A percentile compares a stretch with the other conserved stretches of the same genome.
These are phyloP conservation scores for Chrysochloris asiatica DNA, from an alignment of 2,113 vertebrate genomes.

Conservation along the genomic window DNA sequence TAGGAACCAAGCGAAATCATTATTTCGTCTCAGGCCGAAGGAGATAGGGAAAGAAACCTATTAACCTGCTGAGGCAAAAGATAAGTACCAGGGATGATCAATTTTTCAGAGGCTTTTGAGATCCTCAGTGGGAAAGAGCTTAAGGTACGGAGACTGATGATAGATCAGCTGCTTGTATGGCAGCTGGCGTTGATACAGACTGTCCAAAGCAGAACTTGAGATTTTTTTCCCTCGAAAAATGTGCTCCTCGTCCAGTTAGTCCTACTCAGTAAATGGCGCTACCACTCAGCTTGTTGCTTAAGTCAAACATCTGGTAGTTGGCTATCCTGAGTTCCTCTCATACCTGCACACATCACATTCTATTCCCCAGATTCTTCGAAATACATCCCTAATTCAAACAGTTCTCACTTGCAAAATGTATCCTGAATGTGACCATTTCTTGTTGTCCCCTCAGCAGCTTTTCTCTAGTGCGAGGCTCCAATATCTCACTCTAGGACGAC, in stretches of 20 bases:
- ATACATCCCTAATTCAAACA: too few species aligned
- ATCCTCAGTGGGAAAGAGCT: neutral
- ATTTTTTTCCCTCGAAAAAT: neutral
- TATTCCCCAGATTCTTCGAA: too few species aligned
- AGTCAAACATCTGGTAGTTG: neutral
- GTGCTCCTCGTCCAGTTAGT: neutral
- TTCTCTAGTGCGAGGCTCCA: neutral
- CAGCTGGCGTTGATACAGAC: neutral
- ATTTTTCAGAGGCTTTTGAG: constrained; percentile 40
- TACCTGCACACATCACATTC: neutral
- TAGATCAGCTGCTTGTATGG: neutral
- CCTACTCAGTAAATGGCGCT: neutral
- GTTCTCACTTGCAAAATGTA: constrained; percentile 45
- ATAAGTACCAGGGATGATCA: constrained; percentile 2
- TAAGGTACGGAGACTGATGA: neutral
- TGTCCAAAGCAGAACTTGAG: neutral
- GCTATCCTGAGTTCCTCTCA: neutral
- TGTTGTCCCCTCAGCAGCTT: neutral
- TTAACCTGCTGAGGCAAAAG: constrained; percentile 25
- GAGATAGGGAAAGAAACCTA: neutral
- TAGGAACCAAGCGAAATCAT: constrained; percentile 24
- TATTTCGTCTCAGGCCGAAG: constrained; percentile 50
- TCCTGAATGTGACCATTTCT: constrained; percentile 18
- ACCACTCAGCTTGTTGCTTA: neutral
- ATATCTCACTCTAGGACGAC: neutral